Percentiles rank a stretch among this genome's conserved stretches.
Conservation (phyloP, 2,113 vertebrate species). For the Strix aluco region DNA sequence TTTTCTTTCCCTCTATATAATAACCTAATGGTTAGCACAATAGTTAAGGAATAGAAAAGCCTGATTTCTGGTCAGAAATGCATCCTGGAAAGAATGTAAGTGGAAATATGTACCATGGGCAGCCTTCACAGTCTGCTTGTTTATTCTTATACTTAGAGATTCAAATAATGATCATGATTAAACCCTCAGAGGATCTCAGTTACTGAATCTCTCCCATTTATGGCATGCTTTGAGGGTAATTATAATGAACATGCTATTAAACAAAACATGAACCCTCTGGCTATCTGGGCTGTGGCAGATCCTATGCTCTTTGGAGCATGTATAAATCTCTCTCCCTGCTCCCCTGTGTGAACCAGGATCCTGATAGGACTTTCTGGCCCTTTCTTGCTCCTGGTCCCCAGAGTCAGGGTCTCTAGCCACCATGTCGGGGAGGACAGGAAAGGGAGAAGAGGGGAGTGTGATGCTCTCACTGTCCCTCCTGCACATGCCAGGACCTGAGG, state of each 20-base stretch:
- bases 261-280: conserved; percentile 15
- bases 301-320: background rate
- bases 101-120: background rate
- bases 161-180: background rate
- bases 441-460: background rate
- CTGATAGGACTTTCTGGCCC: background rate
- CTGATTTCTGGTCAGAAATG: background rate
- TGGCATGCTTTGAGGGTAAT: conserved; percentile 20
- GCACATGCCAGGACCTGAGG: background rate
- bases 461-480: background rate
- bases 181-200: background rate
- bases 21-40: background rate
- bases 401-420: rapidly evolving
- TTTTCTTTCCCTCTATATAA: background rate
- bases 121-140: background rate
- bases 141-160: background rate
- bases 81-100: background rate
- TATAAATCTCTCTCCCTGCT: background rate
- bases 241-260: conserved; percentile 18
- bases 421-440: background rate
- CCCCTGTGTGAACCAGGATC: background rate
- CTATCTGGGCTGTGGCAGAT: background rate
- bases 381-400: background rate
- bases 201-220: background rate
- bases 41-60: background rate